Conservation (phyloP, 2,888 invertebrate genomes). For the Andricus quercusramuli region DNA sequence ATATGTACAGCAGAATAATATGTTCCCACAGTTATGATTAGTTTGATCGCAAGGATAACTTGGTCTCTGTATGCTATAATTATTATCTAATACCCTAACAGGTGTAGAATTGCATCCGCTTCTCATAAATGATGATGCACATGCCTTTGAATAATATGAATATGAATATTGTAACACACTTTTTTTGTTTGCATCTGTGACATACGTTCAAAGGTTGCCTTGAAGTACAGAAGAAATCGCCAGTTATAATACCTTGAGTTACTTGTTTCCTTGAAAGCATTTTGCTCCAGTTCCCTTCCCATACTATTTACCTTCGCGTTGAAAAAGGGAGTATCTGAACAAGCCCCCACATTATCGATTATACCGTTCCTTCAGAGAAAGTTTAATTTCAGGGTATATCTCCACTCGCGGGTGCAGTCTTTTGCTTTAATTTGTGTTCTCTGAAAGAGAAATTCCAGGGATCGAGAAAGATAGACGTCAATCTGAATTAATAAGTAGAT, state of each 20-base stretch:
- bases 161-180: background rate
- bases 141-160: background rate
- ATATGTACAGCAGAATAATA: too few species aligned
- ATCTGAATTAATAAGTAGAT: too few species aligned
- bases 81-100: too few species aligned
- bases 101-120: background rate
- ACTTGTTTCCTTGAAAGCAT: background rate
- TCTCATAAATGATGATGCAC: background rate
- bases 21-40: too few species aligned
- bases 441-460: background rate
- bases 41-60: too few species aligned
- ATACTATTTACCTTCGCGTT: conserved; percentile 5
- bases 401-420: conserved; percentile 1
- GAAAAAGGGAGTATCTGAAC: conserved; percentile 3
- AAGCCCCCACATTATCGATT: background rate
- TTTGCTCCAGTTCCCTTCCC: background rate
- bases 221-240: background rate
- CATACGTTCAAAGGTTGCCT: background rate
- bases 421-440: background rate
- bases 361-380: background rate
- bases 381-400: background rate
- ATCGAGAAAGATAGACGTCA: background rate
- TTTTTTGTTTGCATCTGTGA: background rate
- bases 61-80: too few species aligned
- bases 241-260: background rate